phyloP scores from a whole-genome alignment of 2,113 vertebrate species.

The Cottus gobio region DNA sequence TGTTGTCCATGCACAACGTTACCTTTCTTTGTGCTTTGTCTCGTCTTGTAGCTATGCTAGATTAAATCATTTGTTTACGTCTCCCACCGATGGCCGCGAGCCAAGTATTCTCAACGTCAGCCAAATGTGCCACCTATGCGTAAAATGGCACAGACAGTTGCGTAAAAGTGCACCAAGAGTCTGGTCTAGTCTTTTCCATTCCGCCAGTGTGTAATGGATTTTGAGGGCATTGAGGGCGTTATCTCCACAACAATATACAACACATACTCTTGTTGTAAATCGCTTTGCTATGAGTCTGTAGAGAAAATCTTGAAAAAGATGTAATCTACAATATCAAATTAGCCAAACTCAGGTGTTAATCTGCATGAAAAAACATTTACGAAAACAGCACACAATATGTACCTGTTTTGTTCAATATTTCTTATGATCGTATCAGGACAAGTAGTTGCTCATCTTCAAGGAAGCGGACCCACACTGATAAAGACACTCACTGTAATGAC shows the following conservation, averaged over 20 bases:
- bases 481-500: neutral
- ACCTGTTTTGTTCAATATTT: neutral
- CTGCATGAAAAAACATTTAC: neutral
- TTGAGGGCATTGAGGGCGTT: no score
- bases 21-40: neutral
- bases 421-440: neutral
- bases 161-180: constrained; percentile 59
- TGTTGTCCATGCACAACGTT: neutral
- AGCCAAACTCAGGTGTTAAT: neutral
- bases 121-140: constrained; percentile 23
- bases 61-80: neutral
- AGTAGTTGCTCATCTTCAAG: neutral
- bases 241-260: neutral
- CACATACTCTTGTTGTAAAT: neutral
- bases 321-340: neutral
- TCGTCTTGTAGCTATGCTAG: neutral
- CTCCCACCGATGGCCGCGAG: neutral
- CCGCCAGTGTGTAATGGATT: neutral
- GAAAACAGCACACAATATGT: neutral
- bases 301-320: neutral
- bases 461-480: neutral
- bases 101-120: neutral
- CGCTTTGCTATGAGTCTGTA: neutral
- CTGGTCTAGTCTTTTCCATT: neutral
- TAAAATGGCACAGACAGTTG: constrained; percentile 50